phyloP scores from a whole-genome alignment of 1,140 invertebrate species.

The Zelostemma sp. region DNA sequence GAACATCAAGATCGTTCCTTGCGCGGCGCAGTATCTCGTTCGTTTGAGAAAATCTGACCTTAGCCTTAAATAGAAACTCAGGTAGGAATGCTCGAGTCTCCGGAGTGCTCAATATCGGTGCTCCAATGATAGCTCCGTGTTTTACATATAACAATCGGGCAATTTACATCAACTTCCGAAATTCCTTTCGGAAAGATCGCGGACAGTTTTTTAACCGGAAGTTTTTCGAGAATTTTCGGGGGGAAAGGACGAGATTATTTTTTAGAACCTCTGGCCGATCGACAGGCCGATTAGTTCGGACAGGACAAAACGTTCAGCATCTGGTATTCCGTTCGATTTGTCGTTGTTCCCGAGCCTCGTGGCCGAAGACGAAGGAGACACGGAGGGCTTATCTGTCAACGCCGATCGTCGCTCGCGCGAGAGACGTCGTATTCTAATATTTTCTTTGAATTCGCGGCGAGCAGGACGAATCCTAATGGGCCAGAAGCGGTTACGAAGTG shows the following conservation, averaged over 20 bases:
- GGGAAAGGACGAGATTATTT: constrained; percentile 38
- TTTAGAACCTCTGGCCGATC: constrained; percentile 42
- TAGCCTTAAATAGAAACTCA: constrained; percentile 47
- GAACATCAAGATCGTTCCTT: constrained; percentile 26
- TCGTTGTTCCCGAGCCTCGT: constrained; percentile 21
- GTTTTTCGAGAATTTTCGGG: no score
- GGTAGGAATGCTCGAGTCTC: constrained; percentile 56
- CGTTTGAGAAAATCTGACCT: constrained; percentile 39
- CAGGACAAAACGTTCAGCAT: constrained; percentile 54
- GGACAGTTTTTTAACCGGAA: no score
- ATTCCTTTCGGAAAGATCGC: no score
- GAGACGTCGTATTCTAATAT: constrained; percentile 63
- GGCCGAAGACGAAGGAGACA: constrained; percentile 26
- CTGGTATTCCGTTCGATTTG: constrained; percentile 56
- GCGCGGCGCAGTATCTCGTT: constrained; percentile 50
- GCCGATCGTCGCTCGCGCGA: constrained; percentile 28
- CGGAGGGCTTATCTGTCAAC: constrained; percentile 51
- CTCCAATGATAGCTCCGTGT: background rate
- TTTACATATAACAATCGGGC: no score
- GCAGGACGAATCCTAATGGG: constrained; percentile 52
- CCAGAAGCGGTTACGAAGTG: constrained; percentile 41
- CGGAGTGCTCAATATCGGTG: constrained; percentile 37
- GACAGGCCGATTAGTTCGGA: constrained; percentile 50
- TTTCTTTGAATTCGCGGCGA: constrained; percentile 59
- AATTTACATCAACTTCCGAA: no score